A percentile compares a stretch with the other conserved stretches of the same genome.
Evolutionary conservation across 1,140 invertebrate genomes (phyloP).

Genomic region (Tyrophagus putrescentiae): DNA sequence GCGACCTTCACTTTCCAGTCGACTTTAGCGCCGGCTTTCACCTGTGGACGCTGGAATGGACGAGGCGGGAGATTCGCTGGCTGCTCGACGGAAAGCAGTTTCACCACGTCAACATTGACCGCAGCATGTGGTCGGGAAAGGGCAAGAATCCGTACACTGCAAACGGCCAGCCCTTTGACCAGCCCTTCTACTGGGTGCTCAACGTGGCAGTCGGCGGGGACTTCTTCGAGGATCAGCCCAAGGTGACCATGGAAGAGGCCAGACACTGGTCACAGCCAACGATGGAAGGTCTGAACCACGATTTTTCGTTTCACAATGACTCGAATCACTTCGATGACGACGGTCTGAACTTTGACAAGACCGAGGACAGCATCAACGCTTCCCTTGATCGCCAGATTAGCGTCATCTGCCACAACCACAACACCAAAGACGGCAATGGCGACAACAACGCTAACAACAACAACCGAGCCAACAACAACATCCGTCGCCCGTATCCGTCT

Average conservation of each 20-base stretch:
- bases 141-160: slow-evolving; percentile 5
- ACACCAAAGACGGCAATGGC: too few species aligned
- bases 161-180: slow-evolving; percentile 18
- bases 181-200: slow-evolving; percentile 28
- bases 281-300: too few species aligned
- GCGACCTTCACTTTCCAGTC: neutral
- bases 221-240: neutral
- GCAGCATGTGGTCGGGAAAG: neutral
- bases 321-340: too few species aligned
- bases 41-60: slow-evolving; percentile 31
- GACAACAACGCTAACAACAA: too few species aligned
- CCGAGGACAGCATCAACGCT: too few species aligned
- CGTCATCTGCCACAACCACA: too few species aligned
- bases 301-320: too few species aligned
- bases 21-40: slow-evolving; percentile 29
- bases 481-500: too few species aligned
- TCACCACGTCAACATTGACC: neutral
- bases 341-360: too few species aligned
- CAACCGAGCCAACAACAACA: too few species aligned
- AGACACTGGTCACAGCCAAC: neutral
- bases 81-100: slow-evolving; percentile 12
- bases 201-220: slow-evolving; percentile 15
- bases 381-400: too few species aligned
- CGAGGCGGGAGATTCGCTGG: slow-evolving; percentile 29
- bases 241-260: neutral